Percentiles rank a stretch among this genome's conserved stretches.
Evolutionary conservation across 2,888 invertebrate genomes (phyloP).

Genomic region (Heteromyza rotundicornis): DNA sequence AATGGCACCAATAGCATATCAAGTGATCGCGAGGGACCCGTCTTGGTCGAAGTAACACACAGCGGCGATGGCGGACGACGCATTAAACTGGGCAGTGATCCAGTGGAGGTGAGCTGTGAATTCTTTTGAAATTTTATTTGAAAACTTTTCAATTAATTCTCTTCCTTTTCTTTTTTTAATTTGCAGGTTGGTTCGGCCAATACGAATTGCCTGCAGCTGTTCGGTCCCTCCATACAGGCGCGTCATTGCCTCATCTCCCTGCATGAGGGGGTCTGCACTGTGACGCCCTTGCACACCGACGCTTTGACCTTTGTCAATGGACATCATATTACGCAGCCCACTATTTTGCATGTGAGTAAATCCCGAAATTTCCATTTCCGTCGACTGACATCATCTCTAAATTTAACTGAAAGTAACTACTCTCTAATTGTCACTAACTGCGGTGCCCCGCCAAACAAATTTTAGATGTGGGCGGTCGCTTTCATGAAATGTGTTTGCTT

Average conservation of each 20-base stretch:
- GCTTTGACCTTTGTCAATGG: constrained; percentile 95
- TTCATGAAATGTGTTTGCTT: not conserved
- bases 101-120: constrained; percentile 67
- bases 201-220: constrained; percentile 78
- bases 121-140: not conserved
- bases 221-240: constrained; percentile 91
- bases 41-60: constrained; percentile 68
- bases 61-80: constrained; percentile 69
- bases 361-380: too few species aligned
- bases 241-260: constrained; percentile 95
- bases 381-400: not conserved
- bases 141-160: not conserved
- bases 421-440: too few species aligned
- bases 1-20: constrained; percentile 66
- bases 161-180: constrained; percentile 4
- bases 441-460: not conserved
- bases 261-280: constrained; percentile 89
- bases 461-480: not conserved
- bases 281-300: constrained; percentile 92
- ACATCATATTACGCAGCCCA: constrained; percentile 89
- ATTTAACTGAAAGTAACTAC: too few species aligned
- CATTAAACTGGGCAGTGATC: constrained; percentile 69
- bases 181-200: constrained; percentile 76
- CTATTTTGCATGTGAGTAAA: constrained; percentile 77
- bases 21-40: constrained; percentile 72